A percentile compares a stretch with the other conserved stretches of the same genome.
Conservation (phyloP, 2,888 invertebrate species). For the Tenthredo notha region DNA sequence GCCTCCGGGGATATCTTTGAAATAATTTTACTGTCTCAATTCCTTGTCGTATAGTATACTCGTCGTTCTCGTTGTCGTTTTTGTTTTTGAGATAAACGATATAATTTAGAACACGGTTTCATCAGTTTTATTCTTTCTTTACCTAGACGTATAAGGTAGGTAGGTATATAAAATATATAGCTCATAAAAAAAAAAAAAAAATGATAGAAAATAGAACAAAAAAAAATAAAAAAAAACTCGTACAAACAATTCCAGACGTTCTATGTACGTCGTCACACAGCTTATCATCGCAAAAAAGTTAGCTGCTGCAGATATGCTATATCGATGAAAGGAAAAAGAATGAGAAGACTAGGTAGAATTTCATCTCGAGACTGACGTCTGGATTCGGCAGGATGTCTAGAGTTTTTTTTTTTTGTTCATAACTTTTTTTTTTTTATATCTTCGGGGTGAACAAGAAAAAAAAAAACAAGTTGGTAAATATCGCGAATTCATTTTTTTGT, state of each 20-base stretch:
- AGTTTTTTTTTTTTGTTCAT: background rate
- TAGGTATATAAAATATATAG: background rate
- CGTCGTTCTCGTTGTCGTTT: background rate
- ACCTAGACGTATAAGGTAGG: background rate
- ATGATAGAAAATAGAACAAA: background rate
- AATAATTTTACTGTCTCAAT: background rate
- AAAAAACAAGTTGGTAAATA: background rate
- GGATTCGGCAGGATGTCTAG: background rate
- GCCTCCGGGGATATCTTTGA: background rate
- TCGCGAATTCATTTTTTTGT: background rate
- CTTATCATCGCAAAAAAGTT: background rate
- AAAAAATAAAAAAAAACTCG: background rate
- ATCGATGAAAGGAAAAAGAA: background rate
- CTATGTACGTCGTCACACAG: background rate
- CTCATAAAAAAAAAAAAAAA: background rate
- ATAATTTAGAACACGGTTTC: background rate
- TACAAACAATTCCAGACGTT: background rate
- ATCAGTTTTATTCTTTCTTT: background rate
- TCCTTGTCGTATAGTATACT: background rate
- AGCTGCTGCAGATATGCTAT: background rate
- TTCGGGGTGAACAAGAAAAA: background rate
- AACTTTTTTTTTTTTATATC: background rate
- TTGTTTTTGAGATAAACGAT: background rate
- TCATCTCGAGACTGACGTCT: slow-evolving; percentile 3
- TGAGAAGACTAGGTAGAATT: background rate